Base-by-base conservation (phyloP, 1,140 invertebrate genomes). In the Musca domestica region DNA sequence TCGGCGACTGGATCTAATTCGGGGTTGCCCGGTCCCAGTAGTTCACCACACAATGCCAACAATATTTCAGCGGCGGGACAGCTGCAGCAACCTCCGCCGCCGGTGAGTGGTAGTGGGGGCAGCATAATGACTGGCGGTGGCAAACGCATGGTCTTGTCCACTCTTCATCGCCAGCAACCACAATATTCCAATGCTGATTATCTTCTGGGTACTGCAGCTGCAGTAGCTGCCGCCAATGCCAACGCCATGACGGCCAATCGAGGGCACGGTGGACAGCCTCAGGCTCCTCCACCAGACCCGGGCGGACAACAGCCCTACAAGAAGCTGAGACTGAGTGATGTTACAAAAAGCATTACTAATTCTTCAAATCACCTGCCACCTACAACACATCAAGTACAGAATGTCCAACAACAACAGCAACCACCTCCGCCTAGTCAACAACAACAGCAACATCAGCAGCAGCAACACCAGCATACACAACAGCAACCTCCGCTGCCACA, bases 291-390 rank as follows among this genome's bases (percentile, higher is more conserved):
- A 46, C 72, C 77, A 6, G 79, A 81, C 71, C 74, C 74, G 1
- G 71, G 76, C 67, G 65, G 73, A 56, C 90, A 90, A 65, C 90
- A 90, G 69, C 88, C 90, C 58, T 90, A 91, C 81, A 93, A 93
- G 79, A 93, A 92, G 77, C 90, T 95, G 70, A 85, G 91, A 12
- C 84, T 93, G 34, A 85, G 85, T 17, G 90, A 89, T 61, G 73
- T 83, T 7, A 84, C 34, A 19, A 61, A 61, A 41, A 22, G 22
- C 27, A 64, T 66, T 23, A 69, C 51, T 63, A 68, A 68, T 41
- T 61, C 56, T 14, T 61, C 64, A 17, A 81, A 79, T 76, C 77
- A 81, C 76, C 78, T 79, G 78, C 78, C 78, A 70, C 66, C 72
- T 51, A 61, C 66, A 22, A 65, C 67, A 56, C 67, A 61, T 61